A percentile compares a stretch with the other conserved stretches of the same genome.
These are phyloP conservation scores for Lerema accius DNA, from an alignment of 1,140 invertebrate species.

Conservation along the genomic window DNA sequence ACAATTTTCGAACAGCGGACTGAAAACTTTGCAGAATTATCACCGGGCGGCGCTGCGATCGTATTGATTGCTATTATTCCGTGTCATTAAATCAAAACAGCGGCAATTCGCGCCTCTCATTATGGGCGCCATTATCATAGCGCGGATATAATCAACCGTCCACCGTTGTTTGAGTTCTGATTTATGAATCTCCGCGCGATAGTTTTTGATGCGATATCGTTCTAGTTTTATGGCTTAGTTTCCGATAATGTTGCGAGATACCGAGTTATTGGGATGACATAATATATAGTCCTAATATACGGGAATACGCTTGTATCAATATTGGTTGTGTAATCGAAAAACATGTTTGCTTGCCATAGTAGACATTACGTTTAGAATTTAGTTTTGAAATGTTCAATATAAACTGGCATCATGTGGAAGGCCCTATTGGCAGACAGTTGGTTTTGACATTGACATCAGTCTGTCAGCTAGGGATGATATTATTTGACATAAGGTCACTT, in stretches of 20 bases:
- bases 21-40: constrained; percentile 32
- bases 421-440: too few relatives aligned
- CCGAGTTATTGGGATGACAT: constrained; percentile 21
- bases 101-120: constrained; percentile 44
- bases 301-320: neutral
- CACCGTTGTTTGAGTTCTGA: constrained; percentile 36
- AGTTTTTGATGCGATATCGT: constrained; percentile 39
- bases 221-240: constrained; percentile 40
- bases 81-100: constrained; percentile 55
- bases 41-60: constrained; percentile 10
- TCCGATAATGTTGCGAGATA: constrained; percentile 19
- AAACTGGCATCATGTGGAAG: too few relatives aligned
- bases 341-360: too few relatives aligned
- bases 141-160: constrained; percentile 37
- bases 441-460: too few relatives aligned
- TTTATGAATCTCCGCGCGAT: constrained; percentile 42
- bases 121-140: constrained; percentile 42
- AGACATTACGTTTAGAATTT: too few relatives aligned
- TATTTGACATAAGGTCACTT: too few relatives aligned
- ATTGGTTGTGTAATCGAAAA: neutral
- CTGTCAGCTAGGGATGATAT: too few relatives aligned
- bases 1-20: constrained; percentile 16
- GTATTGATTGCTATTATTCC: constrained; percentile 55
- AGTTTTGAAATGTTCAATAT: too few relatives aligned
- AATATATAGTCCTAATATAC: constrained; percentile 12